Conservation (phyloP, 2,797 vertebrate species). For the Alfaro cultratus region DNA sequence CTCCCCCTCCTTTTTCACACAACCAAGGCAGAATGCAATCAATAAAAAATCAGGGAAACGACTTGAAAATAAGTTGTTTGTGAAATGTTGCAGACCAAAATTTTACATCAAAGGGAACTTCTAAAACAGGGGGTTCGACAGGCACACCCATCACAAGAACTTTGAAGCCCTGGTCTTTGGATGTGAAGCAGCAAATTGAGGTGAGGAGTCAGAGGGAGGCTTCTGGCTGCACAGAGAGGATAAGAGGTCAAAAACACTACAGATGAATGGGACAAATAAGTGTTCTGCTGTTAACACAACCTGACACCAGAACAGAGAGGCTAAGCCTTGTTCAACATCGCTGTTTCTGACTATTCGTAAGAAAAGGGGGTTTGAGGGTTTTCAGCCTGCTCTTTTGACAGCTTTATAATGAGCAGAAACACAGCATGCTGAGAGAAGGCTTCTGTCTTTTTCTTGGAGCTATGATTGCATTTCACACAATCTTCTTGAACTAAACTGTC, state of each 20-base stretch:
- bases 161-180: slow-evolving; percentile 67
- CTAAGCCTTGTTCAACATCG: slow-evolving; percentile 43
- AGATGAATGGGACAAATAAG: slow-evolving; percentile 69
- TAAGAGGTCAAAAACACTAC: slow-evolving; percentile 66
- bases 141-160: slow-evolving; percentile 37
- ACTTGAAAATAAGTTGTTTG: slow-evolving; percentile 77
- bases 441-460: slow-evolving; percentile 18
- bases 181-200: slow-evolving; percentile 72
- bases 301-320: slow-evolving; percentile 58
- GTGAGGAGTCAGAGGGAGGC: slow-evolving; percentile 65
- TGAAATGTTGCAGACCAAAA: slow-evolving; percentile 78
- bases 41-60: slow-evolving; percentile 80
- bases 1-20: slow-evolving; percentile 51
- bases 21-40: slow-evolving; percentile 73
- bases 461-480: slow-evolving; percentile 21
- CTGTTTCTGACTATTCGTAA: slow-evolving; percentile 43
- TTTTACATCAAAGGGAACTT: slow-evolving; percentile 81
- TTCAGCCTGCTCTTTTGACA: slow-evolving; percentile 20
- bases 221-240: slow-evolving; percentile 48
- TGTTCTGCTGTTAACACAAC: slow-evolving; percentile 63
- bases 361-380: slow-evolving; percentile 27
- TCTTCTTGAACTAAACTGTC: slow-evolving; percentile 18
- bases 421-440: slow-evolving; percentile 2
- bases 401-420: slow-evolving; percentile 29
- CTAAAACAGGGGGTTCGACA: slow-evolving; percentile 45